Evolutionary conservation across 2,888 invertebrate species (phyloP), one percentile per base, ranked within the genome.

Genomic region (Harmothoe impar): DNA sequence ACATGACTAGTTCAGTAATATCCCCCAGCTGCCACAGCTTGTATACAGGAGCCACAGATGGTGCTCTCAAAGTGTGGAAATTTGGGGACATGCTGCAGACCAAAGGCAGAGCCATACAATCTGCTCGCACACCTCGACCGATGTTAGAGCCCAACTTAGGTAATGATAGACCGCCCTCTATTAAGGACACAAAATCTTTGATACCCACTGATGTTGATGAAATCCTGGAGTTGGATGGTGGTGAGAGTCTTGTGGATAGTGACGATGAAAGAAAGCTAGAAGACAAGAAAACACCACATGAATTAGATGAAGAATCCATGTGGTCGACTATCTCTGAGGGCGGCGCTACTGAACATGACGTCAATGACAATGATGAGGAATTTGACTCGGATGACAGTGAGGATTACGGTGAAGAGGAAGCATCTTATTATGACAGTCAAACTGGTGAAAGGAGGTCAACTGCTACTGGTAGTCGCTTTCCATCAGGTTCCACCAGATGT

Each of bases 31-130:
- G 56, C 54, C 25, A 29, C 1, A 86, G 15, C 25, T 54, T 86
- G 25, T 86, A 86, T 20, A 86, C 54, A 3, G 86, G 86, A 54
- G 86, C 29, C 7, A 86, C 56, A 54, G 86, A 86, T 31, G 86
- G 86, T 31, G 56, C 31, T 3, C 51, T 86, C 20, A 52, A 29
- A n/a, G 86, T 86, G 29, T 86, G 86, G 86, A 56, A 86, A 23
- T 54, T 86, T 31, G 29, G 10, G 54, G 33, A 56, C 7, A 86
- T 86, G 86, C 3, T 86, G 86, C 1, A 7, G 3, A 23, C 0
- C 17, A 86, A 86, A 25, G 86, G 86, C 0, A 15, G 81, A 35
- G 20, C 23, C 15, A 15, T 81, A 17, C 35, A 43, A n/a, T 35
- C 81, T 33, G 35, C 81, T n/a, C 20, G 43, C 20, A 77, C 31